phyloP scores from a whole-genome alignment of 2,797 vertebrate genomes.

The Ptychadena robeensis region DNA sequence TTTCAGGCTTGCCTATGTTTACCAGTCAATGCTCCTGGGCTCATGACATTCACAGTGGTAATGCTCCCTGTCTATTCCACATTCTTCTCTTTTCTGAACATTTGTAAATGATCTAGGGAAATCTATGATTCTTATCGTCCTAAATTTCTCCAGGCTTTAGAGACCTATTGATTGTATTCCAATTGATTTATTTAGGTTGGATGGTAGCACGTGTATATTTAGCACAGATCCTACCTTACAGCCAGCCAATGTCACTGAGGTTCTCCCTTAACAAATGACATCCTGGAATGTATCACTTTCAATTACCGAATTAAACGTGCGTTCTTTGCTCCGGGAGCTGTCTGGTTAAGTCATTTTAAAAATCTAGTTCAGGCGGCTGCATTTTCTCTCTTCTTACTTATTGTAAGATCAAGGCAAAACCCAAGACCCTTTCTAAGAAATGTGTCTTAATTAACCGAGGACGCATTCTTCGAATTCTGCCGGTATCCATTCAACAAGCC shows the following conservation, averaged over 20 bases:
- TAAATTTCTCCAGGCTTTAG: background rate
- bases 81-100: too few species aligned
- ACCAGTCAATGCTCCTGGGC: too few species aligned
- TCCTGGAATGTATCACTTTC: background rate
- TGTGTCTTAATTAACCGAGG: background rate
- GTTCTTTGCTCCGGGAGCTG: background rate
- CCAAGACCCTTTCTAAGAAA: background rate
- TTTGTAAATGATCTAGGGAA: background rate
- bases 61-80: too few species aligned
- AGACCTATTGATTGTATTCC: background rate
- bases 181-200: background rate
- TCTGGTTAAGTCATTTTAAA: background rate
- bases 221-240: background rate
- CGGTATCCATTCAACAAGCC: background rate
- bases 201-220: background rate
- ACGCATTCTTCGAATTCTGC: background rate
- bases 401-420: conserved; percentile 1
- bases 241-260: background rate
- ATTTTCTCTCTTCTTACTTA: background rate
- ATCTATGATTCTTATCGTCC: background rate
- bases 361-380: background rate
- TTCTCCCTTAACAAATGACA: conserved; percentile 10
- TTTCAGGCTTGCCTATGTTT: too few species aligned
- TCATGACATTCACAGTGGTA: background rate
- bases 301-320: conserved; percentile 5